Evolutionary conservation across 2,113 vertebrate genomes (phyloP).

Genomic region (Xerus inauris): DNA sequence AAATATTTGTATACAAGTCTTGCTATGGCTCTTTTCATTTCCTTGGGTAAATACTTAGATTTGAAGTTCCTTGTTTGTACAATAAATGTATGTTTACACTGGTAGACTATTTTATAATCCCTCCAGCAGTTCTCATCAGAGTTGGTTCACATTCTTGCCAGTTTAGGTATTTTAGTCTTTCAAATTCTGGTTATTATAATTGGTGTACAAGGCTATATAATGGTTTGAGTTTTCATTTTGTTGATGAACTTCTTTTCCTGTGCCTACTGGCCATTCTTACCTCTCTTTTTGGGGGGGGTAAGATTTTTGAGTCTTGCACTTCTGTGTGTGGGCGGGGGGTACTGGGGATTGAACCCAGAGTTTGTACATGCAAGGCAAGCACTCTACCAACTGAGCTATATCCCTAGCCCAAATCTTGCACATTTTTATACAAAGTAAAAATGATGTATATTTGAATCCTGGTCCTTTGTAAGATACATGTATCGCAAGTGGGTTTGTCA

Average conservation of each 20-base stretch:
- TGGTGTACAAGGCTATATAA: not conserved
- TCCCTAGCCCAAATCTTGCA: no score
- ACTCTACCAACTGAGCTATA: no score
- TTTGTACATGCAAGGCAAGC: no score
- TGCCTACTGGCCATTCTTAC: not conserved
- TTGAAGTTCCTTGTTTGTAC: not conserved
- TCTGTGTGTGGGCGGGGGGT: no score
- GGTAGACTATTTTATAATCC: not conserved
- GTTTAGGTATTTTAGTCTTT: constrained; percentile 5
- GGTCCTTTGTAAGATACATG: not conserved
- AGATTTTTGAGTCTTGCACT: no score
- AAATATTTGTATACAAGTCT: not conserved
- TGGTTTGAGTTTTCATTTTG: constrained; percentile 29
- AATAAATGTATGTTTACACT: not conserved
- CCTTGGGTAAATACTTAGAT: constrained; percentile 32
- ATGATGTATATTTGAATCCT: not conserved
- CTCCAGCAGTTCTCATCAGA: not conserved
- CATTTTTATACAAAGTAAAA: not conserved
- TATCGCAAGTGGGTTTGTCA: no score
- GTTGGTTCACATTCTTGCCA: not conserved
- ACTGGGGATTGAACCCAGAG: no score
- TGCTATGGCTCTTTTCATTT: not conserved
- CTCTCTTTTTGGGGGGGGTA: no score
- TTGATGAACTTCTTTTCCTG: not conserved
- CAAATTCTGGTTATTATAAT: constrained; percentile 6